Evolutionary conservation across 2,113 vertebrate genomes (phyloP).

Genomic region (Pygoscelis adeliae): DNA sequence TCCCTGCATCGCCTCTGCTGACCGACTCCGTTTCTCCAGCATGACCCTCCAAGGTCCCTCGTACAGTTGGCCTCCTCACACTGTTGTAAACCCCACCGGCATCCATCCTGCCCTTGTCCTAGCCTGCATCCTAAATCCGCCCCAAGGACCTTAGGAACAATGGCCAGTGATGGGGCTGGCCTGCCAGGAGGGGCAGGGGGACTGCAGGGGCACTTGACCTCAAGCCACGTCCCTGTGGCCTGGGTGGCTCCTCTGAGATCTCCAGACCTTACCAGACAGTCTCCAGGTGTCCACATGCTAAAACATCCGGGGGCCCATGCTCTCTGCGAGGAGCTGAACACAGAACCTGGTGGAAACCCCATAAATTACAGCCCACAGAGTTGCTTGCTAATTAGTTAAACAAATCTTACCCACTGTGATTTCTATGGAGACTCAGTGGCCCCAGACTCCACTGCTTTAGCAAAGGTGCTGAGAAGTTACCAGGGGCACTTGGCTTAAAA

Average conservation of each 20-base stretch:
- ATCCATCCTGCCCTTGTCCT: neutral
- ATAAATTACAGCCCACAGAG: neutral
- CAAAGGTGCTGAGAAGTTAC: neutral
- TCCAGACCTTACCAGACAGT: neutral
- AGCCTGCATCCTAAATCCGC: neutral
- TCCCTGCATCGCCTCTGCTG: neutral
- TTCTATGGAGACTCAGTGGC: neutral
- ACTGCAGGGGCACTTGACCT: neutral
- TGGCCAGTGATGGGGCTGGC: neutral
- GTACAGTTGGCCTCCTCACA: neutral
- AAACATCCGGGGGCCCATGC: neutral
- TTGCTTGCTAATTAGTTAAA: neutral
- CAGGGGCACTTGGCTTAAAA: neutral
- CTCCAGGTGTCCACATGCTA: neutral
- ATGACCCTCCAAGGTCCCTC: neutral
- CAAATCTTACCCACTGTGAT: neutral
- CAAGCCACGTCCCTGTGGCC: neutral
- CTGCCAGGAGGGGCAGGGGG: neutral
- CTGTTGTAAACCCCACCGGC: fast-evolving
- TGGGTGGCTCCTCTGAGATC: neutral
- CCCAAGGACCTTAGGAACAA: fast-evolving
- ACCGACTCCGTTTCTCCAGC: neutral
- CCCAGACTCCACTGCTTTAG: neutral
- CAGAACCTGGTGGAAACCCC: neutral
- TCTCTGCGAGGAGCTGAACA: neutral